phyloP scores from a whole-genome alignment of 2,113 vertebrate species.

The Pseudorasbora parva region DNA sequence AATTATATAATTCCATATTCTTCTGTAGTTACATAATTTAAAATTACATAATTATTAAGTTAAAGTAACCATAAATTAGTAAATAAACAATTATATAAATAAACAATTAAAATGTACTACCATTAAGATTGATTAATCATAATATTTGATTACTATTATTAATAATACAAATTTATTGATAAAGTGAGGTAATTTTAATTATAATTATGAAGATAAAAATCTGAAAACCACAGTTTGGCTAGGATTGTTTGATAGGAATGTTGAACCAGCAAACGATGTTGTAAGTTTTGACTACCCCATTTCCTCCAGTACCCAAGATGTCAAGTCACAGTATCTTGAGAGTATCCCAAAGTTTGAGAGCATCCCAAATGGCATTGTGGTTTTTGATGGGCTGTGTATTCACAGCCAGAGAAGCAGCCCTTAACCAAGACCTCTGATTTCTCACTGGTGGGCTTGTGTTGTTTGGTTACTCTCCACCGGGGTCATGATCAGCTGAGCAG shows the following conservation, averaged over 20 bases:
- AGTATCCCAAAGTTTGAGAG: not conserved
- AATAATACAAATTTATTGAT: not conserved
- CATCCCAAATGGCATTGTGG: not conserved
- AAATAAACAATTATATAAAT: too few species aligned
- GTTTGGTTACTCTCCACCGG: conserved; percentile 29
- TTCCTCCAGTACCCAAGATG: not conserved
- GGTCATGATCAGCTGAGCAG: conserved; percentile 45
- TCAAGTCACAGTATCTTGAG: not conserved
- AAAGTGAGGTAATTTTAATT: too few species aligned
- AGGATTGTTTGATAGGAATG: not conserved
- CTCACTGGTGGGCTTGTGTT: conserved; percentile 27
- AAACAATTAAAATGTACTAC: not conserved
- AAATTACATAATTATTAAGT: too few species aligned
- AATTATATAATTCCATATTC: too few species aligned
- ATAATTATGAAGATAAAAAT: not conserved
- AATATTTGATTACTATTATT: not conserved
- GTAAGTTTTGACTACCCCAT: not conserved
- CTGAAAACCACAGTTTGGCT: not conserved
- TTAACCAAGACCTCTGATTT: conserved; percentile 32
- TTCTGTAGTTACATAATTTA: not conserved
- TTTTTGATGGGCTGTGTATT: conserved; percentile 23
- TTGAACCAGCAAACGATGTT: not conserved
- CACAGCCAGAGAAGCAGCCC: conserved; percentile 6
- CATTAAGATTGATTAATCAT: not conserved
- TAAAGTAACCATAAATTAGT: too few species aligned